These are phyloP conservation scores for Colius striatus DNA, from an alignment of 2,113 vertebrate genomes.

Conservation along the genomic window DNA sequence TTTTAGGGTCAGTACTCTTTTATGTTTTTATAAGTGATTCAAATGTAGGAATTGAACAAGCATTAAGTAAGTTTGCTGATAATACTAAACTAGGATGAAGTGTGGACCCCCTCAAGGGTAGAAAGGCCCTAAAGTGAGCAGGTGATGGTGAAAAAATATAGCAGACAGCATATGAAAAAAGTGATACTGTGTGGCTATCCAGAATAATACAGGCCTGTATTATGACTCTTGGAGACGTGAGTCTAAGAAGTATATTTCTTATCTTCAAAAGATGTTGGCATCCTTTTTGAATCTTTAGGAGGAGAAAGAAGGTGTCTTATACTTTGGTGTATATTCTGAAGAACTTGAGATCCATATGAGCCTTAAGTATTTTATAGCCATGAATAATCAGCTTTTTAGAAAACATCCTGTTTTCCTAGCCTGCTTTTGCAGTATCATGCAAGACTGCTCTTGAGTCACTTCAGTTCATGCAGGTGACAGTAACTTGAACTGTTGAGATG, in stretches of 20 bases:
- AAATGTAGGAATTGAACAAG: neutral
- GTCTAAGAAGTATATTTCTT: neutral
- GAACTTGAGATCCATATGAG: too few species aligned
- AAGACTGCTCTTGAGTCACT: slow-evolving; percentile 68
- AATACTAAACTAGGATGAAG: too few species aligned
- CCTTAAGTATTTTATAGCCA: slow-evolving; percentile 58
- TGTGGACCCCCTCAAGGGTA: rapidly evolving
- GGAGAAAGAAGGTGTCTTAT: neutral
- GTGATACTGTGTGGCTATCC: rapidly evolving
- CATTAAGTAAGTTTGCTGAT: neutral
- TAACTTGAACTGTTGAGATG: slow-evolving; percentile 61
- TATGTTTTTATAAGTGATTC: neutral
- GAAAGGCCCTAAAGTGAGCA: neutral
- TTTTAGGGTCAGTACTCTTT: neutral
- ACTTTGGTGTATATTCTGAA: neutral
- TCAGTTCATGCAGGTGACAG: slow-evolving; percentile 59
- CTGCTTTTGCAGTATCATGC: slow-evolving; percentile 52
- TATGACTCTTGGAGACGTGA: neutral
- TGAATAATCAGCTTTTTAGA: slow-evolving; percentile 54
- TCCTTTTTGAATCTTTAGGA: neutral
- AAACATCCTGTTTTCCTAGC: slow-evolving; percentile 59
- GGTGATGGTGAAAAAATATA: too few species aligned
- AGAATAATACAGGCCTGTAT: neutral
- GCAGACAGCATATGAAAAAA: neutral
- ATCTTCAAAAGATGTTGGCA: neutral